Conservation (phyloP, 92 coral and sea anemone genomes). For the Galaxea fascicularis region DNA sequence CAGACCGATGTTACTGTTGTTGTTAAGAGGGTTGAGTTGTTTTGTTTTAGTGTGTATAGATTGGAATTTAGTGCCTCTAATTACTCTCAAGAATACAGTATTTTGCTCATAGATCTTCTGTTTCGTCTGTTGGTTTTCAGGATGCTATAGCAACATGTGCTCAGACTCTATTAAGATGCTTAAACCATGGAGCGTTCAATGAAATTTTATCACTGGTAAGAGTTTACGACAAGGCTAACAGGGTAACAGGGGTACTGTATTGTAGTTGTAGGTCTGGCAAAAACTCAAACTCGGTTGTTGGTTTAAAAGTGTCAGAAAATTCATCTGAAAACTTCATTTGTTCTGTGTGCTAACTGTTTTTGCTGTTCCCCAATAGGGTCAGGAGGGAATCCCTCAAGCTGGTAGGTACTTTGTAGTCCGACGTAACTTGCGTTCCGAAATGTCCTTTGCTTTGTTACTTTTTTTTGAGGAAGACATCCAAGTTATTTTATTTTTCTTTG, state of each 20-base stretch:
- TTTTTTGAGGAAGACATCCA: not conserved
- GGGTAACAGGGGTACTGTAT: too few species aligned
- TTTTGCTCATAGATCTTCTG: not conserved
- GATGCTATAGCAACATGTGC: conserved; percentile 95
- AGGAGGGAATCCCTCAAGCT: conserved; percentile 84
- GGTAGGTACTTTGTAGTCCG: conserved; percentile 54
- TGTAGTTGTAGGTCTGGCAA: too few species aligned
- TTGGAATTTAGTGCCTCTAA: not conserved
- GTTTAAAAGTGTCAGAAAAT: not conserved
- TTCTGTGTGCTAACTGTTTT: not conserved
- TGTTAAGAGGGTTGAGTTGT: not conserved
- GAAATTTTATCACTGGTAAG: conserved; percentile 96
- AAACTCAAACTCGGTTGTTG: too few species aligned
- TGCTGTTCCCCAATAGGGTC: conserved; percentile 32
- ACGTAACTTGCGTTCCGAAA: too few species aligned
- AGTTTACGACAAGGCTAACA: too few species aligned
- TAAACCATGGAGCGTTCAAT: conserved; percentile 93
- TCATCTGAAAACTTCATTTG: not conserved
- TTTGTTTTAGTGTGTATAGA: not conserved
- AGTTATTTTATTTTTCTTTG: too few species aligned
- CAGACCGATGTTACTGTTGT: too few species aligned
- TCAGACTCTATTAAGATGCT: conserved; percentile 93
- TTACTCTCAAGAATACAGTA: not conserved
- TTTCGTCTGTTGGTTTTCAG: conserved; percentile 37
- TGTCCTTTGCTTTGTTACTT: too few species aligned